Percentiles rank a stretch among this genome's conserved stretches.
phyloP scores from a whole-genome alignment of 2,797 vertebrate species.

The Cuniculus paca region DNA sequence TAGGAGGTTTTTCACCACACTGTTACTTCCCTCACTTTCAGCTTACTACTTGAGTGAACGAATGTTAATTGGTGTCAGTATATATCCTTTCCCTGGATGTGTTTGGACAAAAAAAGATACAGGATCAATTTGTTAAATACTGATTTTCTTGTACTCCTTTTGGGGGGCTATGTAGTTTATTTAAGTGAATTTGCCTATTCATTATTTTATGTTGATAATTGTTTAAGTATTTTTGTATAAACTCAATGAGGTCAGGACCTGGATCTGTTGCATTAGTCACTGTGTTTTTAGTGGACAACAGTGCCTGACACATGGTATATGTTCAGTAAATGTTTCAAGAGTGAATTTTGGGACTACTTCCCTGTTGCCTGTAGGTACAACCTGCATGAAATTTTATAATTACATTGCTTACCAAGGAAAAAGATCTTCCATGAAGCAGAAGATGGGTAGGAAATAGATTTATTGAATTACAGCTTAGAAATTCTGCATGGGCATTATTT shows the following conservation, averaged over 20 bases:
- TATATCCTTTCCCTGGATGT: neutral
- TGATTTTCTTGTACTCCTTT: neutral
- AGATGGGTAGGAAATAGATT: neutral
- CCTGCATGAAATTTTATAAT: neutral
- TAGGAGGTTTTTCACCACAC: neutral
- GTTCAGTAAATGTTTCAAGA: neutral
- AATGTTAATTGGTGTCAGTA: neutral
- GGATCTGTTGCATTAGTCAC: neutral
- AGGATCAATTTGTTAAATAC: neutral
- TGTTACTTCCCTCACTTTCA: neutral
- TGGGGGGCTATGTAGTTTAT: neutral
- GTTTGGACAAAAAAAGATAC: neutral
- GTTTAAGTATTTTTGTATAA: neutral
- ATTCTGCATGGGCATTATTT: conserved; percentile 10
- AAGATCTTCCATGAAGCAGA: conserved; percentile 19
- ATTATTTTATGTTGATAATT: conserved; percentile 36
- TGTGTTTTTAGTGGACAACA: neutral
- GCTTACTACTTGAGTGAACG: conserved; percentile 18
- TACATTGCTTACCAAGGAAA: neutral
- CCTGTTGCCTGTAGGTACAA: neutral
- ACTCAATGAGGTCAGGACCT: neutral
- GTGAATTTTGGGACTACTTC: neutral
- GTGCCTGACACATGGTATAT: neutral
- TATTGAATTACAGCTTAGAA: neutral
- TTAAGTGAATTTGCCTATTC: conserved; percentile 22